Evolutionary conservation across 1,140 invertebrate species (phyloP).

Genomic region (Samia ricini): DNA sequence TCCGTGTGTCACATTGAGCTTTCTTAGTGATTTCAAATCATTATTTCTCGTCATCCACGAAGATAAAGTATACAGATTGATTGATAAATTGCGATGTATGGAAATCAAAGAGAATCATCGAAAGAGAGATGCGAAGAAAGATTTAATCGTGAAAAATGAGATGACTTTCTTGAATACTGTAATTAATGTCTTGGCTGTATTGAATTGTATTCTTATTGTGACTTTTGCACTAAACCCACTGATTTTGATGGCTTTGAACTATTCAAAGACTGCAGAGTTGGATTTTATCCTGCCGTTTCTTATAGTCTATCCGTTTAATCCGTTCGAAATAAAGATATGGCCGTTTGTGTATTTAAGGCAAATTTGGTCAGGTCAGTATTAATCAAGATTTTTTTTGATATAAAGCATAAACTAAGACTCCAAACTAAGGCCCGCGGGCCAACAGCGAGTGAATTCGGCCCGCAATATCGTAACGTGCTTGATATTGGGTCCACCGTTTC

Average conservation of each 20-base stretch:
- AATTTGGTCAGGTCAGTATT: conserved; percentile 29
- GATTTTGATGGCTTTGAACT: conserved; percentile 25
- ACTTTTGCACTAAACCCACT: conserved; percentile 25
- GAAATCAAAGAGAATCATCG: conserved; percentile 12
- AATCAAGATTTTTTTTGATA: no score
- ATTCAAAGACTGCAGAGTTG: conserved; percentile 18
- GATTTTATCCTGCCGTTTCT: conserved; percentile 25
- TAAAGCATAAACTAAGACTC: no score
- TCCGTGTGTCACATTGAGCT: conserved; percentile 26
- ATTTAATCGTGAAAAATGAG: conserved; percentile 23
- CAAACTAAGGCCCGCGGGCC: no score
- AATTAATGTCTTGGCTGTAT: conserved; percentile 15
- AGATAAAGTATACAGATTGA: conserved; percentile 16
- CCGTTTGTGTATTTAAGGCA: conserved; percentile 35
- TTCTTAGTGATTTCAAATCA: conserved; percentile 20
- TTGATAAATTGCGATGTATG: conserved; percentile 17
- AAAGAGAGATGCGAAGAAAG: conserved; percentile 3
- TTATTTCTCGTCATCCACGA: conserved; percentile 18
- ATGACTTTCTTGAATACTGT: conserved; percentile 24
- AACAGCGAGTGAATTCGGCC: no score
- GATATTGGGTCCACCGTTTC: no score
- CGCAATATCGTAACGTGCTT: no score
- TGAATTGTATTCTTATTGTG: conserved; percentile 13
- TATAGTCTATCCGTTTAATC: conserved; percentile 35
- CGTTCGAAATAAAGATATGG: conserved; percentile 22